Evolutionary conservation across 30 jellyfish, hydroid and myxozoan species (phyloP), one percentile per base, ranked within the genome.

Genomic region (Turritopsis dohrnii): DNA sequence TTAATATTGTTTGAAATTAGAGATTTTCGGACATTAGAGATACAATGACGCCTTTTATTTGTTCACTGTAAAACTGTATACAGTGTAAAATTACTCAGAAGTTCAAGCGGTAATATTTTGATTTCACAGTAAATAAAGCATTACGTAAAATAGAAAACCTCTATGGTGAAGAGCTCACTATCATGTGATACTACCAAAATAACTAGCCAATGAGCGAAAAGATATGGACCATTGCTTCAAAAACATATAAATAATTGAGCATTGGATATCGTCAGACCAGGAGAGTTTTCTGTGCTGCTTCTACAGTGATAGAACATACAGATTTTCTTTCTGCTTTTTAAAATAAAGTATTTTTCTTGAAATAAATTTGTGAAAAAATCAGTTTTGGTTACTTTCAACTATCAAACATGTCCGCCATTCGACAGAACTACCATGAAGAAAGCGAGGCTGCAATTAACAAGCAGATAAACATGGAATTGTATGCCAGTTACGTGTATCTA

Each of bases 361-460:
- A 80, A 16, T 16, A 22, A 80, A 18, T 52, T 52, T 7, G 1
- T 30, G 65, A 1, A 22, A 52, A 54, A 53, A 30, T n/a, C 13
- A 26, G 41, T 23, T n/a, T 21, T 74, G 41, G 19, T 29, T 74
- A 13, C 65, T 74, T 3, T 21, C 54, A 74, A 74, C 65, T 26
- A 24, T 3, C 83, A 23, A 53, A 84, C 71, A 87, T 91, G 96
- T 87, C 96, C 16, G 92, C 20, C 21, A 84, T 84, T 8, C 93
- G 98, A 26, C 98, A 92, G 80, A 92, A 92, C 90, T 92, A 82
- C 87, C 95, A 88, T 81, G 96, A 88, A 60, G 93, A 88, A 25
- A 79, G 98, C 66, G 98, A 92, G 84, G 98, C 98, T 83, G 91
- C 91, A 86, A 85, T 92, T 53, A 92, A 92, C 95, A 92, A 83